Evolutionary conservation across 92 coral and sea anemone species (phyloP).

Genomic region (Porites cylindrica): DNA sequence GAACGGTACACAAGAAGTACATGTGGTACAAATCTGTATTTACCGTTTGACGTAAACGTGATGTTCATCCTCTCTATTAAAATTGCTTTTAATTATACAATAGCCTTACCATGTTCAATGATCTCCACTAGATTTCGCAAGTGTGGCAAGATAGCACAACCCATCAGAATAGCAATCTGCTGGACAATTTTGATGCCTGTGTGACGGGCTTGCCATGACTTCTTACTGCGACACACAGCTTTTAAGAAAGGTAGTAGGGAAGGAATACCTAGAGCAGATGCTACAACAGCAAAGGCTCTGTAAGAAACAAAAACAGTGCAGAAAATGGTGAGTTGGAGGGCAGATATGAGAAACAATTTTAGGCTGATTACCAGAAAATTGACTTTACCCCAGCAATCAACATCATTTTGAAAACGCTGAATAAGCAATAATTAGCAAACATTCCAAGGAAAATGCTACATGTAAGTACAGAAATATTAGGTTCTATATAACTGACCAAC

Average conservation of each 20-base stretch:
- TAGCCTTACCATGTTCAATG: conserved; percentile 95
- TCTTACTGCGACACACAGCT: conserved; percentile 99
- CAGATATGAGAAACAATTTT: neutral
- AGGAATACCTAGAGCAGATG: conserved; percentile 99
- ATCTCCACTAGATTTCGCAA: conserved; percentile 98
- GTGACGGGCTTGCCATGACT: conserved; percentile 99
- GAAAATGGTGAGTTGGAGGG: neutral
- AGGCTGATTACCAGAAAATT: no score
- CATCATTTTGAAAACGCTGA: no score
- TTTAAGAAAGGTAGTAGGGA: conserved; percentile 96
- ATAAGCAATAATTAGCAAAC: no score
- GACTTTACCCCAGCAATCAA: neutral
- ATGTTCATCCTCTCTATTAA: no score
- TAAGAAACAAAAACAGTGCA: neutral
- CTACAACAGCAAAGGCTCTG: conserved; percentile 99
- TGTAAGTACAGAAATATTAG: no score
- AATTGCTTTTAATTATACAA: neutral
- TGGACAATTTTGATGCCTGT: conserved; percentile 99
- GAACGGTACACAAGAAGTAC: no score
- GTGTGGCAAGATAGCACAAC: conserved; percentile 98
- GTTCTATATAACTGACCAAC: no score
- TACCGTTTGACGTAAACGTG: no score
- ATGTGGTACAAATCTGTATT: no score
- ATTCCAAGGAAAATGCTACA: no score
- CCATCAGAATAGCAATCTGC: conserved; percentile 99